Percentiles rank a stretch among this genome's conserved stretches.
Evolutionary conservation across 2,888 invertebrate genomes (phyloP).

Genomic region (Melanchra persicariae): DNA sequence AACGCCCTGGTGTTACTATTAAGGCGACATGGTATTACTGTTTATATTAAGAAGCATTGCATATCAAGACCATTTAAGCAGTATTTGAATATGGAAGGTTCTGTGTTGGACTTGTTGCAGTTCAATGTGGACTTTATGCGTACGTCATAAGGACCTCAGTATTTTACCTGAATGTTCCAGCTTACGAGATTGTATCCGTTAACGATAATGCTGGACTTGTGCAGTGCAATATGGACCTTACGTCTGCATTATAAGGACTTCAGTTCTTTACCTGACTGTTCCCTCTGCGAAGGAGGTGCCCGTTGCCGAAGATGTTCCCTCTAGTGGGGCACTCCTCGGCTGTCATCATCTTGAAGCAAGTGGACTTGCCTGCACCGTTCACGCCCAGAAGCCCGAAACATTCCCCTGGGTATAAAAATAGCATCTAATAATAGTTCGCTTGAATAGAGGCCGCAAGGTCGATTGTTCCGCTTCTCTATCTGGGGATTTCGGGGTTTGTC

Average conservation of each 20-base stretch:
- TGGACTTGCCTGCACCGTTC: constrained; percentile 96
- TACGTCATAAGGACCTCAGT: too few species aligned
- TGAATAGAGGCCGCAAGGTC: too few species aligned
- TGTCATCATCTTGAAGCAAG: constrained; percentile 96
- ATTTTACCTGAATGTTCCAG: background rate
- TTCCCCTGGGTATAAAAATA: constrained; percentile 87
- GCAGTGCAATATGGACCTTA: background rate
- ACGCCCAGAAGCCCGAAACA: constrained; percentile 96
- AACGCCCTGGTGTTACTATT: too few species aligned
- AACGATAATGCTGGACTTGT: constrained; percentile 80
- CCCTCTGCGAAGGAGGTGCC: constrained; percentile 67
- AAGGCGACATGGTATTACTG: too few species aligned
- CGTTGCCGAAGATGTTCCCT: constrained; percentile 86
- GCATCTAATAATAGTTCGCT: too few species aligned
- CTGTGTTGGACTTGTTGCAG: background rate
- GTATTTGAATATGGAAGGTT: too few species aligned
- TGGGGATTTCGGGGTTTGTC: too few species aligned
- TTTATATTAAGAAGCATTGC: too few species aligned
- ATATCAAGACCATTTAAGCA: too few species aligned
- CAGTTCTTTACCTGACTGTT: constrained; percentile 11
- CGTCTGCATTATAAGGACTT: background rate
- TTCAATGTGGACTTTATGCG: too few species aligned
- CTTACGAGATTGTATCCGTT: constrained; percentile 74
- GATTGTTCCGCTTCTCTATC: too few species aligned
- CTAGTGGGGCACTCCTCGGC: constrained; percentile 91